Evolutionary conservation across 2,888 invertebrate species (phyloP).

Genomic region (Drosophila testacea): DNA sequence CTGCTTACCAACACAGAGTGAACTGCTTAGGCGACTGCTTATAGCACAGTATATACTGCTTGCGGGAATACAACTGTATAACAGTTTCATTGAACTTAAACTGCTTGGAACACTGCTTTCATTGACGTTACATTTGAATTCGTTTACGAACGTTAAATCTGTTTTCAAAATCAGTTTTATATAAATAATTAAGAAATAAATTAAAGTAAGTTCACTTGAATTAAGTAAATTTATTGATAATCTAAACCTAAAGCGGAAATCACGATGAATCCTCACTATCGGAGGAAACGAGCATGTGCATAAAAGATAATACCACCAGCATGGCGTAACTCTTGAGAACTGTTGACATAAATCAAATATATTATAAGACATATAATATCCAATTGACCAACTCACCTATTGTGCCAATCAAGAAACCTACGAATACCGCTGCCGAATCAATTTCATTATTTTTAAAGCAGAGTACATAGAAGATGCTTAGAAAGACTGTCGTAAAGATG

Average conservation of each 20-base stretch:
- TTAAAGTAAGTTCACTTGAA: background rate
- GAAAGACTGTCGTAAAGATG: slow-evolving; percentile 30
- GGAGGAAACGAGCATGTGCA: slow-evolving; percentile 35
- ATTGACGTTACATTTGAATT: background rate
- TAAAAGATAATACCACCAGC: slow-evolving; percentile 50
- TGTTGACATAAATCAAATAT: slow-evolving; percentile 15
- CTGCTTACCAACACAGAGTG: background rate
- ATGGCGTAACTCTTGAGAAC: slow-evolving; percentile 45
- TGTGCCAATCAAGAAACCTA: slow-evolving; percentile 15
- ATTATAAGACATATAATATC: background rate
- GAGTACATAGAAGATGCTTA: slow-evolving; percentile 18
- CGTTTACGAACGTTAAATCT: background rate
- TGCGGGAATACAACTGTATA: background rate
- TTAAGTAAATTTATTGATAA: no score
- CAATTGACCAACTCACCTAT: slow-evolving; percentile 36
- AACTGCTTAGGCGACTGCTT: background rate
- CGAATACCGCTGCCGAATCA: background rate
- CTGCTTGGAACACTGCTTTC: background rate
- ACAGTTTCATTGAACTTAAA: background rate
- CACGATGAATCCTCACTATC: slow-evolving; percentile 49
- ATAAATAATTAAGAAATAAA: background rate
- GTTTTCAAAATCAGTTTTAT: background rate
- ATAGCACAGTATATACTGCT: background rate
- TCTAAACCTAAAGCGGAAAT: background rate
- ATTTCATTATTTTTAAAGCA: fast-evolving